Evolutionary conservation across 2,888 invertebrate species (phyloP).

Genomic region (Andrena hattorfiana): DNA sequence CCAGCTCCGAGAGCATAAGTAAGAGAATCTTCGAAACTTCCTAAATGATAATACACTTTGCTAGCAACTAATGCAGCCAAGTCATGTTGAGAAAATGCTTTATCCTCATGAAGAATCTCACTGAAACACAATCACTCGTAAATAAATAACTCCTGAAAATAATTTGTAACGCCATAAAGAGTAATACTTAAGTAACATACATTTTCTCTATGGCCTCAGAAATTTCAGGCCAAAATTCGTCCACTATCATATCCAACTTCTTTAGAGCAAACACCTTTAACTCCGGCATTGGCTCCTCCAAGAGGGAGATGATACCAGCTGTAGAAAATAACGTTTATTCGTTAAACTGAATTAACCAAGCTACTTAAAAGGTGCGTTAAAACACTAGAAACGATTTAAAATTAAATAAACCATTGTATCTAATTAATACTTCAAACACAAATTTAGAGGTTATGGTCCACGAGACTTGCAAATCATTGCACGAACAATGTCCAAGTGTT

Average conservation of each 20-base stretch:
- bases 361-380: not conserved
- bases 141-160: not conserved
- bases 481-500: conserved; percentile 20
- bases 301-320: conserved; percentile 97
- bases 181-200: conserved; percentile 85
- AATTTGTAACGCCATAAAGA: not conserved
- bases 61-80: conserved; percentile 98
- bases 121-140: conserved; percentile 82
- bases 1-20: conserved; percentile 99
- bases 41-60: conserved; percentile 99
- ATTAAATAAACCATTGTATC: conserved; percentile 10
- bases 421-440: conserved; percentile 5
- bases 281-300: conserved; percentile 97
- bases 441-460: conserved; percentile 75
- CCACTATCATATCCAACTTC: conserved; percentile 96
- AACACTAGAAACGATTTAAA: not conserved
- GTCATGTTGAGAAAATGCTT: conserved; percentile 94
- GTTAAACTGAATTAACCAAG: not conserved
- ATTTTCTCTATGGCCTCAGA: conserved; percentile 99
- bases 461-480: conserved; percentile 81
- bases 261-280: conserved; percentile 97
- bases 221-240: conserved; percentile 99
- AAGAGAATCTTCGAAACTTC: conserved; percentile 98
- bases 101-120: conserved; percentile 98
- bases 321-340: conserved; percentile 58